phyloP scores from a whole-genome alignment of 1,140 invertebrate genomes.

The Eueides isabella region DNA sequence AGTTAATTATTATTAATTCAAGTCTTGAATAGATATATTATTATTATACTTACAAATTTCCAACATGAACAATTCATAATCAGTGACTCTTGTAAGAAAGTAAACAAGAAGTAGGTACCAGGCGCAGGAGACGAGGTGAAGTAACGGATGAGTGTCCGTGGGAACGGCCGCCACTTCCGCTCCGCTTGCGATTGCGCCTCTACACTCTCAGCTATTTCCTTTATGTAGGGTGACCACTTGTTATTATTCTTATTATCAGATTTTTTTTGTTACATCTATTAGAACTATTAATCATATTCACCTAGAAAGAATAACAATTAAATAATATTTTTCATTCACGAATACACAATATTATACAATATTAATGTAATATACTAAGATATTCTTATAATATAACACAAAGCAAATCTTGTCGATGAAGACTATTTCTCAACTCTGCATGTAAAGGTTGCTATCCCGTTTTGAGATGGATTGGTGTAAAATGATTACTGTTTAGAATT shows the following conservation, averaged over 20 bases:
- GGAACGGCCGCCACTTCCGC: constrained; percentile 77
- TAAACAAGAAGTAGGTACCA: constrained; percentile 31
- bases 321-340: not conserved
- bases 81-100: constrained; percentile 39
- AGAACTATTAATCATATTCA: not conserved
- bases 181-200: constrained; percentile 61
- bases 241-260: constrained; percentile 18
- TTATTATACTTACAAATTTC: constrained; percentile 15
- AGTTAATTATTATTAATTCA: no score
- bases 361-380: no score
- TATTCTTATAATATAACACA: no score
- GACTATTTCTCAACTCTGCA: no score
- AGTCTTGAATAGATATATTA: no score
- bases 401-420: no score
- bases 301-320: not conserved
- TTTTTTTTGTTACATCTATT: no score
- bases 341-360: no score
- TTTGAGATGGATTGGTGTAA: no score
- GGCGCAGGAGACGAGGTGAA: constrained; percentile 62
- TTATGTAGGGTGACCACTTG: constrained; percentile 67
- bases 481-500: no score
- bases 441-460: no score
- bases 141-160: constrained; percentile 80
- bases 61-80: constrained; percentile 3
- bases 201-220: constrained; percentile 76